Base-by-base conservation (phyloP, 2,113 vertebrate genomes). In the Cebus imitator region DNA sequence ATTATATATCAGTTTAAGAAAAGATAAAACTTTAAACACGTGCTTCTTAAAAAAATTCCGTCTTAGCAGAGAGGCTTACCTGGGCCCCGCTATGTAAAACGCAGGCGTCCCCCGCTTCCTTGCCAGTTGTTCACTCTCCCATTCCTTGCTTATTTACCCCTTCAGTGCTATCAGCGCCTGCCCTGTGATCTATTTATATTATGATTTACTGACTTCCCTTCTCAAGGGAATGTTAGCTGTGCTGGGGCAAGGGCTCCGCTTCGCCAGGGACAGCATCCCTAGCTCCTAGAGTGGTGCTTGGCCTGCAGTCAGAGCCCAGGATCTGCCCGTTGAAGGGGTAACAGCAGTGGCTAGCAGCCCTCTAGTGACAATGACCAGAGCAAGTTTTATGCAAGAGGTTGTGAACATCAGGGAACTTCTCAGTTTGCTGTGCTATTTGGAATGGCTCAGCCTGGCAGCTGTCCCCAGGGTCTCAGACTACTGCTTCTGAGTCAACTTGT, bases 301-400 rank as follows among this genome's bases (percentile, higher is more conserved):
- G 32, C 2, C 0, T 2, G 10, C 12, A 5, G 10, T 58, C 72
- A 5, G 85, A 91, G 37, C 27, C 64, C 37, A 23, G 72, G 13
- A 9, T 20, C 45, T n/a, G 10, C 40, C 35, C 18, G 16, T 37
- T 48, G 18, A 93, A 0, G 5, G 48, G 55, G 32, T 9, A 35
- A n/a, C 0, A 18, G n/a, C 13, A 10, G 2, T 64, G 61, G 61
- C 10, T 1, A 1, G 58, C 72, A 13, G n/a, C 80, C 35, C 21
- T 3, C 35, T 27, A 1, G 13, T 37, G 58, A 52, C 0, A 2
- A 2, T 55, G 17, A 43, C 4, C 58, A 6, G 50, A 81, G 35
- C 1, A 0, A 30, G 25, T 70, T 43, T 4, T 14, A 35, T 0
- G 2, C 8, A 35, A 6, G 18, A 30, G 8, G 8, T 20, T 35